Evolutionary conservation across 2,888 invertebrate species (phyloP), one percentile per base, ranked within the genome.

Genomic region (Saturnia pavonia): DNA sequence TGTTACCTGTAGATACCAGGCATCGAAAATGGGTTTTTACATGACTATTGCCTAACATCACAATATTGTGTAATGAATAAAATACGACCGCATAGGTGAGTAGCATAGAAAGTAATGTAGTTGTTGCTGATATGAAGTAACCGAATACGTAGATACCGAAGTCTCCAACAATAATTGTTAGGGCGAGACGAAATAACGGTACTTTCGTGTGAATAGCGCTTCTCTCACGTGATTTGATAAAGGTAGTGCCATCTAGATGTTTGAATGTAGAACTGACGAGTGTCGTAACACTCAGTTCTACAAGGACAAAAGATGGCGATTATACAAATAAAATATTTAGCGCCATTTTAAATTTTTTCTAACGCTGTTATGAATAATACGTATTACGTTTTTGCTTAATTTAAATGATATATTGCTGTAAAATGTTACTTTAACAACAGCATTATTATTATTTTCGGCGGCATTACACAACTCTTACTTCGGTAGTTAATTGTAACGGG

Each of bases 171-270:
- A n/a, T n/a, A n/a, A 60, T 14, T 60, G 14, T 54, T 8, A n/a
- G 11, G 12, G 25, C 14, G 27, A 60, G 65, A 40, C 19, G 11
- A 40, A 34, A 40, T 65, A 65, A 65, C 65, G 65, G 65, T 65
- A 65, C 40, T 65, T 65, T 40, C 40, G 3, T 65, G 40, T 19
- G 65, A 65, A 40, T 40, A 40, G 40, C 1, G 19, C 9, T 40
- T 4, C 2, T 14, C 40, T 65, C 65, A 65, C 65, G 65, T 65
- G 65, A 65, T 65, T n/a, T 40, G 65, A 40, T 40, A 65, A n/a
- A n/a, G 34, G 40, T 65, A 40, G 65, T 40, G 65, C 8, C 65
- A 40, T 40, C 65, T 65, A 65, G 40, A 22, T 6, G 40, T 65
- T 9, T 0, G 34, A 65, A 65, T 40, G 40, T 65, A 7, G 9